Base-by-base conservation (phyloP, 2,888 invertebrate species). In the Taenaris catops region DNA sequence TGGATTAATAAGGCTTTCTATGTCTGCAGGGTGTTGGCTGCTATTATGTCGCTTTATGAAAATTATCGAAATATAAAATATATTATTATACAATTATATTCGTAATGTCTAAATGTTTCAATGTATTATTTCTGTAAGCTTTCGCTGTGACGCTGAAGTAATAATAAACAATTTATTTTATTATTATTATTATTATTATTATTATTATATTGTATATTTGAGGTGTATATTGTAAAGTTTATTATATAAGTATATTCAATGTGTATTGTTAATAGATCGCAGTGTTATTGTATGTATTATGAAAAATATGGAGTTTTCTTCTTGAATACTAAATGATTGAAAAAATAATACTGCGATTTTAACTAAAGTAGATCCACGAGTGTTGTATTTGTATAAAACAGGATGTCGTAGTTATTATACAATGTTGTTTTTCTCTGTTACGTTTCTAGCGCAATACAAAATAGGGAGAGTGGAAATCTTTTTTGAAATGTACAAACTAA, bases 1-100 rank as follows among this genome's bases (percentile, higher is more conserved):
- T 60, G 64, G 53, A 55, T 56, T 20, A 59, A 57, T 60, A 59
- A 72, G 74, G 83, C 83, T 83, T 84, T 81, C 62, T 72, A 81
- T 84, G 84, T 84, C 70, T 83, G 84, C 84, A 81, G 83, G 76
- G 84, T 84, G 84, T 84, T 84, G 84, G 84, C 81, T 83, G 83
- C 76, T 59, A 63, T 54, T 53, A 29, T 62, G 58, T 63, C 55
- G 63, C 62, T 60, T 61, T 39, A 46, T 51, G 44, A 43, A 17
- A 44, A 44, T 44, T 41, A 39, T 32, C 28, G 41, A 36, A 42
- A 33, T 42, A 36, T 47, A 39, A 34, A n/a, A 38, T 32, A 34
- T 38, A 10, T 5, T 4, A 21, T 9, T 4, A 9, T 32, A 24
- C 31, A 36, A 44, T 32, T 38, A 39, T 29, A 25, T 37, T 14